phyloP scores from a whole-genome alignment of 2,797 vertebrate genomes.

The Lepidocolaptes lacrymiger region DNA sequence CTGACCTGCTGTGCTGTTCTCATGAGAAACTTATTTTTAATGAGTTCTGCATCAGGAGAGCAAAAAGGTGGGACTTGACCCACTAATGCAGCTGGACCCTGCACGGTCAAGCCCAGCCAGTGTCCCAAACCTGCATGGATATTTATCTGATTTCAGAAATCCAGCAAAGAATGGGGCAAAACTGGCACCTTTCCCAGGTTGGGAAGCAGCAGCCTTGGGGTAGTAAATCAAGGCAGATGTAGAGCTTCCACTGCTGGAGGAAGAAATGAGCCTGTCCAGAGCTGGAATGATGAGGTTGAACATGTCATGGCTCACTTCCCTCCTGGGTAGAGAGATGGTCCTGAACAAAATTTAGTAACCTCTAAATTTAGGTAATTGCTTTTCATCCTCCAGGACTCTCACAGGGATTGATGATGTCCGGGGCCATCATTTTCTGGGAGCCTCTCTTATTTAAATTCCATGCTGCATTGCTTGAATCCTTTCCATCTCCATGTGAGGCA shows the following conservation, averaged over 20 bases:
- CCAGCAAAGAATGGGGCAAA: background rate
- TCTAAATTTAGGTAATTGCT: constrained; percentile 13
- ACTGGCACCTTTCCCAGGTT: background rate
- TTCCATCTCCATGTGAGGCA: constrained; percentile 58
- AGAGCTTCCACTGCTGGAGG: background rate
- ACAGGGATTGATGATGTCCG: background rate
- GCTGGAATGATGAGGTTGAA: background rate
- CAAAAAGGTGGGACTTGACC: background rate
- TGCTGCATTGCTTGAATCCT: constrained; percentile 26
- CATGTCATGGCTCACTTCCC: background rate
- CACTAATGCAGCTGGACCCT: background rate
- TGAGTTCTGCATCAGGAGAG: background rate
- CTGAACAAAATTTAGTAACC: constrained; percentile 13
- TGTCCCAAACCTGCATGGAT: accelerated
- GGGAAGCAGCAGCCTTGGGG: background rate
- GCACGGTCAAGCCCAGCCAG: background rate
- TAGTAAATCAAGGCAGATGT: background rate
- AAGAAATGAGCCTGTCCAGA: background rate
- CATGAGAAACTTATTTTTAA: background rate
- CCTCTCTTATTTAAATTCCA: constrained; percentile 63
- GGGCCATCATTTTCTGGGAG: constrained; percentile 28
- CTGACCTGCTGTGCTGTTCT: constrained; percentile 17
- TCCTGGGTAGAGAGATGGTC: background rate
- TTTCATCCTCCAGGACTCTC: background rate
- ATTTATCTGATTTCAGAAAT: background rate